Base-by-base conservation (phyloP, 2,888 invertebrate species). In the Apamea monoglypha region DNA sequence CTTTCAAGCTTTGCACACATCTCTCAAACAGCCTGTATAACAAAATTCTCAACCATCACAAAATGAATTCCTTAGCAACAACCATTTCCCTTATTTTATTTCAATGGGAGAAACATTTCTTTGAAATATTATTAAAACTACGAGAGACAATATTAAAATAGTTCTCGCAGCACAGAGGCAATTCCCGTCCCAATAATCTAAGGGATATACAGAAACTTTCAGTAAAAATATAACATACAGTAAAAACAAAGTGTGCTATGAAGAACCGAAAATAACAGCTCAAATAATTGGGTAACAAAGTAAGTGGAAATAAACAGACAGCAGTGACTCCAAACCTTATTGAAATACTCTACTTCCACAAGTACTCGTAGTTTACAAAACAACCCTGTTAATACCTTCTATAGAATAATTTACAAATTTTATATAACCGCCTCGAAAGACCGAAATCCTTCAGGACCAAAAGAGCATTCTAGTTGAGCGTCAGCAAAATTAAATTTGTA, bases 401-500 rank as follows among this genome's bases (percentile, higher is more conserved):
- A 77, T 72, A 67, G 50, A 76, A 71, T 53, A n/a, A 47, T 69
- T 67, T 68, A 76, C 83, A 76, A 88, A 77, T 47, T 86, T 82
- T 14, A 36, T 36, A 14, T 29, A 40, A 47, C 29, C 18, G 59
- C 12, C 29, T 40, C 29, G 14, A 76, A 81, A 56, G 53, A 81
- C 64, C 68, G 63, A 74, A 68, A 74, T 36, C 1, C 40, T 44
- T 21, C 0, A 71, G 72, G 29, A 71, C 25, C 53, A 64, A 77
- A 71, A 40, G 59, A 29, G 21, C 77, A 68, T 70, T 8, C 21
- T 47, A 70, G 71, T 83, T 74, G 63, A 32, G 1, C 59, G 66
- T 74, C 84, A 78, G 88, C 85, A 88, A 81, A 88, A 86, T 86
- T 83, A 88, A 83, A 80, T 88, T 88, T 86, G 88, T 81, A 76